phyloP scores from a whole-genome alignment of 1,140 invertebrate genomes.

The Musca domestica region DNA sequence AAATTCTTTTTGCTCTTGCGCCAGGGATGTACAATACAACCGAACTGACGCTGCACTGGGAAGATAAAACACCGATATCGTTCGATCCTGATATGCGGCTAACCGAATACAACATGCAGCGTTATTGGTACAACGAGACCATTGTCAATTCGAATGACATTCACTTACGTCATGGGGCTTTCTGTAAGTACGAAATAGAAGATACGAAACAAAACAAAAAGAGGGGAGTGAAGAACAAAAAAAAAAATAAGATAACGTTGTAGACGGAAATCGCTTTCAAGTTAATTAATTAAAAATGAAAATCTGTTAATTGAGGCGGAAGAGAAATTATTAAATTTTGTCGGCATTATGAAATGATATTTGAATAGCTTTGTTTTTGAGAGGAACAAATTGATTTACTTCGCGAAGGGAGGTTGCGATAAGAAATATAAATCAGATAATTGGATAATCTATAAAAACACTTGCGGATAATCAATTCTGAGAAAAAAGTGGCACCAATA shows the following conservation, averaged over 20 bases:
- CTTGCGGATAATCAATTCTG: no score
- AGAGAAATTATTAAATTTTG: no score
- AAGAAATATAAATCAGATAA: no score
- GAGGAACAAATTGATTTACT: no score
- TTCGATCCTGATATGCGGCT: conserved; percentile 75
- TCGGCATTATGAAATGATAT: no score
- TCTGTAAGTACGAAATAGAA: conserved; percentile 55
- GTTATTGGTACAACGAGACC: conserved; percentile 68
- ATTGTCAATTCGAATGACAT: conserved; percentile 59
- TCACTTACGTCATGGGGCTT: conserved; percentile 66
- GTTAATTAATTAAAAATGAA: no score
- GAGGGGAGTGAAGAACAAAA: neutral
- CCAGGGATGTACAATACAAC: conserved; percentile 74
- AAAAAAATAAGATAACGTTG: neutral
- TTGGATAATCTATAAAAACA: no score
- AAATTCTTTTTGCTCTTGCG: conserved; percentile 53
- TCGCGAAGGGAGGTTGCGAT: no score
- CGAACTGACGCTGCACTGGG: conserved; percentile 73
- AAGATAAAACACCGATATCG: conserved; percentile 67
- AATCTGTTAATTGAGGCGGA: no score
- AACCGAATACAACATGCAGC: conserved; percentile 74
- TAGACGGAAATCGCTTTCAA: neutral
- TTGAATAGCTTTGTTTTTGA: no score
- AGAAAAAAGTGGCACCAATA: no score
- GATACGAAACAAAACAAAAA: neutral